Base-by-base conservation (phyloP, 2,888 invertebrate species). In the Hypsopygia costalis region DNA sequence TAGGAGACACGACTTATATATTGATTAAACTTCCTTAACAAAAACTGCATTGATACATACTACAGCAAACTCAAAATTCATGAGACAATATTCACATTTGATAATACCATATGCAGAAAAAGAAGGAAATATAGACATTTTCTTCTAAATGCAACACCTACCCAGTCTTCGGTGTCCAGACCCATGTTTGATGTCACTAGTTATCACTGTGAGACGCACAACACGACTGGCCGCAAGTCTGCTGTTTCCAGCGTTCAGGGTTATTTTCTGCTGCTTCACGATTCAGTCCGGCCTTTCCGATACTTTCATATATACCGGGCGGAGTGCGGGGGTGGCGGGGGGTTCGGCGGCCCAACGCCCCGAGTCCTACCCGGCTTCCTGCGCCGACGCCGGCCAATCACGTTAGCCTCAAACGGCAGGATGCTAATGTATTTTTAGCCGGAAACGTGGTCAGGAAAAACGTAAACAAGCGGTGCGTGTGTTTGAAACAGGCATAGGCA, bases 131-230 rank as follows among this genome's bases (percentile, higher is more conserved):
- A 6, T n/a, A 28, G 28, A 36, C 1, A 6, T 9, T 28, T 35
- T 25, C 29, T 6, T 0, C 8, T 31, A 27, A 35, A 9, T 16
- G 12, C 6, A 12, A 9, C 53, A 83, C 88, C 80, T 80, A 88
- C 88, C 87, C 87, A 88, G 74, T 88, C 87, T 85, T 85, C 79
- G 55, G 87, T 85, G 61, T 87, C 86, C 79, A 87, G 81, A 82
- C 72, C 87, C 88, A 88, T 88, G 74, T 77, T 83, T 71, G 67
- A 76, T 79, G 72, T 83, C 86, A 88, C 88, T 85, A 72, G 87
- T 82, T 83, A 85, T 71, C 87, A 87, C 87, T 85, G 65, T 81
- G 87, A 87, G 87, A 86, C 86, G 85, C 87, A 88, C 87, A 87
- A 87, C 87, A 88, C 87, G 87, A 88, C 87, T 88, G 87, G 65